Evolutionary conservation across 1,140 invertebrate genomes (phyloP), one percentile per base, ranked within the genome.

Genomic region (Drosophila grimshawi): DNA sequence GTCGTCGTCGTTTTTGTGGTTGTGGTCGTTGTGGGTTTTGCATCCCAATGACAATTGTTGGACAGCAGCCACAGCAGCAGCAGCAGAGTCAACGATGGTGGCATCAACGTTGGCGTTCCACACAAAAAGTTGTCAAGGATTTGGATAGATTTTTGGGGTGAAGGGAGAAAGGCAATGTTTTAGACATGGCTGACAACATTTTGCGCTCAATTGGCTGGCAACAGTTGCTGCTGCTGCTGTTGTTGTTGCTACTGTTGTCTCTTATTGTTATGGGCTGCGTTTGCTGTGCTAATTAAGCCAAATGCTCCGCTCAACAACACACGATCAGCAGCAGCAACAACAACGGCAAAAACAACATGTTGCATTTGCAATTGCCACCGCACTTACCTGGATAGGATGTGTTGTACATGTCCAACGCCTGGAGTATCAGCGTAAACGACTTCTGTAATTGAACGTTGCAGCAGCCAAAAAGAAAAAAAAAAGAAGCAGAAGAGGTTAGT

Each of bases 371-470:
- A 81, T 89, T 89, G 85, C 85, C 71, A 89, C 85, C 81, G 85
- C 85, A 92, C 92, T 95, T 93, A 96, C 95, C 94, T 86, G 95
- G 94, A 82, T 94, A 93, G 62, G 95, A 94, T 86, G 94, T 95
- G 92, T 96, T 95, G 93, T 94, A 95, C 93, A 96, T 95, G 93
- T 98, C 96, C 94, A 96, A 95, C 67, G 97, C 97, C 94, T 98
- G 97, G 76, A 98, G 94, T 76, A 98, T 97, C 88, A 98, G 94
- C 78, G 97, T 97, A 93, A 98, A 98, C 74, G 97, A 97, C 92
- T 97, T 96, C 97, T 98, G 96, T 74, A 88, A 88, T 88, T 88
- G 85, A 89, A 88, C 68, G 49, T 61, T 59, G 61, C 70, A 69
- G 49, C 46, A 68, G 62, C 37, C 29, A 70, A 64, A 35, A 70